Percentiles rank a stretch among this genome's conserved stretches.
Conservation (phyloP, 2,888 invertebrate species). For the Sminthurinus aureus region DNA sequence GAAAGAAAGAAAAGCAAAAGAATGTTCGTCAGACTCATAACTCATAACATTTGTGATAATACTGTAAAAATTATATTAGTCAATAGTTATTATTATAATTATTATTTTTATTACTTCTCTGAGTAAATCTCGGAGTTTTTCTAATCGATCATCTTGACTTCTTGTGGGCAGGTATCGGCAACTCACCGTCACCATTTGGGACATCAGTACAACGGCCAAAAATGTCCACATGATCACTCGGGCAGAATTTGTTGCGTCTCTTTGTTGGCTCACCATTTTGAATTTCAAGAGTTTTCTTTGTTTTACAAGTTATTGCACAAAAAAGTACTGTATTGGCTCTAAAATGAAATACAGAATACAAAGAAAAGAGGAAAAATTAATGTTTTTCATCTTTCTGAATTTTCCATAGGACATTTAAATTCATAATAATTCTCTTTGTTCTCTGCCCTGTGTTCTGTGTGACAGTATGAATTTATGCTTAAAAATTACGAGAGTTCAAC, state of each 20-base stretch:
- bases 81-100: background rate
- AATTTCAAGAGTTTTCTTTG: background rate
- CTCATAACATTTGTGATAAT: background rate
- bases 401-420: background rate
- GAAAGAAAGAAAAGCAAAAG: background rate
- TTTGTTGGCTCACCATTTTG: conserved; percentile 1
- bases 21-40: background rate
- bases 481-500: no score
- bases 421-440: no score
- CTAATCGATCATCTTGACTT: conserved; percentile 62
- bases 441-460: no score
- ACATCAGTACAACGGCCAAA: conserved; percentile 51
- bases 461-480: no score
- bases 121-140: conserved; percentile 62
- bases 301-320: background rate
- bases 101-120: conserved; percentile 61
- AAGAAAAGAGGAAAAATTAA: background rate
- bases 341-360: background rate
- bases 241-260: conserved; percentile 34
- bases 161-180: conserved; percentile 63
- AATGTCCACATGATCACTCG: conserved; percentile 48
- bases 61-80: background rate
- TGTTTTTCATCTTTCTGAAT: background rate
- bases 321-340: background rate
- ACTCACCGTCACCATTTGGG: conserved; percentile 52